Percentiles rank a stretch among this genome's conserved stretches.
These are phyloP conservation scores for Blennius ocellaris DNA, from an alignment of 2,113 vertebrate genomes.

Conservation along the genomic window DNA sequence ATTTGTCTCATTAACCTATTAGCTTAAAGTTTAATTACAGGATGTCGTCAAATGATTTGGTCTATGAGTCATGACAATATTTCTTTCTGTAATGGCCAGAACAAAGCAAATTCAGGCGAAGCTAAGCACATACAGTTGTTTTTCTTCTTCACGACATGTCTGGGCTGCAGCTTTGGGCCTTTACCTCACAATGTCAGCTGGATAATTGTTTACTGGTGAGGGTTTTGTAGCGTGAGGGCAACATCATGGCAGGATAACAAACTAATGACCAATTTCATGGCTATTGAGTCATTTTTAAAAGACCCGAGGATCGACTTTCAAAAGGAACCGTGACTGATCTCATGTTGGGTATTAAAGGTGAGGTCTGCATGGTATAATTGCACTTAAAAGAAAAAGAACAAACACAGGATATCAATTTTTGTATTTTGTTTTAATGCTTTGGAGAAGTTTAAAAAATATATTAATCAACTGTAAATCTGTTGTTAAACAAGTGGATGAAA, in stretches of 20 bases:
- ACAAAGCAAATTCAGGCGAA: conserved; percentile 72
- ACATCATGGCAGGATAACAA: conserved; percentile 68
- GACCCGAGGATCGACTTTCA: conserved; percentile 49
- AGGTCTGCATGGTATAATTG: conserved; percentile 23
- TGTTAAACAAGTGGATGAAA: conserved; percentile 15
- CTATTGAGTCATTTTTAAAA: conserved; percentile 72
- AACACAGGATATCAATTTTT: neutral
- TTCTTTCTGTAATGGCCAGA: conserved; percentile 69
- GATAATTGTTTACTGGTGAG: conserved; percentile 73
- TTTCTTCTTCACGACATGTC: conserved; percentile 66
- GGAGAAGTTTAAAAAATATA: conserved; percentile 10
- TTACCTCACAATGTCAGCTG: conserved; percentile 46
- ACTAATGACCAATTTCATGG: conserved; percentile 80
- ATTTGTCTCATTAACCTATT: conserved; percentile 80
- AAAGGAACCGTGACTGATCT: conserved; percentile 60
- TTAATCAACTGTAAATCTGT: conserved; percentile 14
- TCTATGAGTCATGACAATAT: conserved; percentile 80
- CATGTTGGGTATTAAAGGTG: conserved; percentile 40
- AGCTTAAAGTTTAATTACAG: conserved; percentile 77
- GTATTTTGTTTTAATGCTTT: conserved; percentile 1
- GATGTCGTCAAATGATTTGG: conserved; percentile 79
- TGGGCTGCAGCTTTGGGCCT: conserved; percentile 70
- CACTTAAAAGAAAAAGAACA: neutral
- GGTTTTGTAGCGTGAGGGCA: conserved; percentile 67
- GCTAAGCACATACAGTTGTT: conserved; percentile 60